Percentiles rank a stretch among this genome's conserved stretches.
Evolutionary conservation across 2,888 invertebrate species (phyloP).

Genomic region (Dioctria linearis): DNA sequence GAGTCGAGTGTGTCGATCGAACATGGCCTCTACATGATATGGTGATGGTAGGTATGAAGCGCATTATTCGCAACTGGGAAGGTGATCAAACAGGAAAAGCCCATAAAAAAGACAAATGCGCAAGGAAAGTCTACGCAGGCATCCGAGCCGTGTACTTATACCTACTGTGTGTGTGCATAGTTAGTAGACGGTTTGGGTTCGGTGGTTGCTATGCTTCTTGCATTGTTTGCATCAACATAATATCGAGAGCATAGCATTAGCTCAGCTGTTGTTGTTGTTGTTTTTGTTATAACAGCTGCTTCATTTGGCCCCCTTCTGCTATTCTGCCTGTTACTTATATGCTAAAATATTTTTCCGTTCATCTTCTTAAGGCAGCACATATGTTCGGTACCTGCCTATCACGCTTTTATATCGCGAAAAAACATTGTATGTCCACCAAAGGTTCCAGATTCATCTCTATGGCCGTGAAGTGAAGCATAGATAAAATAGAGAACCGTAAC

Average conservation of each 20-base stretch:
- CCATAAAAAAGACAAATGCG: slow-evolving; percentile 21
- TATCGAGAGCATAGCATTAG: neutral
- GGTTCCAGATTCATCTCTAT: slow-evolving; percentile 3
- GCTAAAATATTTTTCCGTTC: slow-evolving; percentile 17
- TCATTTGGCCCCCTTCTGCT: too few relatives aligned
- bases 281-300: neutral
- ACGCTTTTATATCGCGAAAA: slow-evolving; percentile 23
- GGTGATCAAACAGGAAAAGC: slow-evolving; percentile 36
- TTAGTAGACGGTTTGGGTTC: too few relatives aligned
- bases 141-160: too few relatives aligned
- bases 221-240: neutral
- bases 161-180: too few relatives aligned
- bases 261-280: slow-evolving; percentile 14
- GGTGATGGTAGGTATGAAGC: neutral
- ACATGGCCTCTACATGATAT: neutral
- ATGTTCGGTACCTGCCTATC: slow-evolving; percentile 25
- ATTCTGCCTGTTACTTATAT: neutral
- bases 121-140: neutral
- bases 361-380: slow-evolving; percentile 13
- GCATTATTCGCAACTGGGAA: neutral
- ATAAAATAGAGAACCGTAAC: slow-evolving; percentile 33
- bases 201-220: neutral
- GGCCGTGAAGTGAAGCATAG: too few relatives aligned
- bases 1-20: slow-evolving; percentile 7
- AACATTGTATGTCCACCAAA: slow-evolving; percentile 31